Conservation (phyloP, 2,113 vertebrate species). For the Entelurus aequoreus region DNA sequence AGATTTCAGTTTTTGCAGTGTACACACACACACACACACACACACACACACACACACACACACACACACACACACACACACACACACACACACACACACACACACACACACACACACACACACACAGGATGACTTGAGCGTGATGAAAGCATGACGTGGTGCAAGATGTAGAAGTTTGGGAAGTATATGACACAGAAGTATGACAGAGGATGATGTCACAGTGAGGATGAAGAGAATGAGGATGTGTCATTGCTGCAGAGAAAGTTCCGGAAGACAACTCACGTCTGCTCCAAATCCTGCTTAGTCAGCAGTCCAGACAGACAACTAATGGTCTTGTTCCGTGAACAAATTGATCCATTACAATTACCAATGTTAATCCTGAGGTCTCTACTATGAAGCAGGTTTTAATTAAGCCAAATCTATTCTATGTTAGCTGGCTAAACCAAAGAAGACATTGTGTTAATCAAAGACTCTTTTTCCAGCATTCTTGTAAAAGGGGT, state of each 20-base stretch:
- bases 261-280: slow-evolving; percentile 30
- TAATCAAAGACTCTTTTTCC: no score
- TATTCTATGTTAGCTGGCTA: no score
- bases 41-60: background rate
- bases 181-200: slow-evolving; percentile 38
- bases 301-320: slow-evolving; percentile 57
- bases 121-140: slow-evolving; percentile 22
- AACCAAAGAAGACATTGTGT: no score
- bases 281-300: slow-evolving; percentile 54
- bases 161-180: slow-evolving; percentile 31
- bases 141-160: slow-evolving; percentile 34
- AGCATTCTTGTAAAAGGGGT: no score
- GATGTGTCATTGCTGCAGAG: slow-evolving; percentile 52
- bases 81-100: slow-evolving; percentile 13
- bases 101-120: slow-evolving; percentile 14
- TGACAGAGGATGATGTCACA: no score
- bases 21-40: no score
- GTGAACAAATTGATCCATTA: background rate
- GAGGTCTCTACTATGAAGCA: no score
- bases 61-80: background rate
- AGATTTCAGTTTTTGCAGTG: no score
- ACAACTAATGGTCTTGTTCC: background rate
- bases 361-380: slow-evolving; percentile 4
- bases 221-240: background rate
- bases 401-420: no score